Conservation (phyloP, 2,797 vertebrate species). For the Propithecus perrieri region DNA sequence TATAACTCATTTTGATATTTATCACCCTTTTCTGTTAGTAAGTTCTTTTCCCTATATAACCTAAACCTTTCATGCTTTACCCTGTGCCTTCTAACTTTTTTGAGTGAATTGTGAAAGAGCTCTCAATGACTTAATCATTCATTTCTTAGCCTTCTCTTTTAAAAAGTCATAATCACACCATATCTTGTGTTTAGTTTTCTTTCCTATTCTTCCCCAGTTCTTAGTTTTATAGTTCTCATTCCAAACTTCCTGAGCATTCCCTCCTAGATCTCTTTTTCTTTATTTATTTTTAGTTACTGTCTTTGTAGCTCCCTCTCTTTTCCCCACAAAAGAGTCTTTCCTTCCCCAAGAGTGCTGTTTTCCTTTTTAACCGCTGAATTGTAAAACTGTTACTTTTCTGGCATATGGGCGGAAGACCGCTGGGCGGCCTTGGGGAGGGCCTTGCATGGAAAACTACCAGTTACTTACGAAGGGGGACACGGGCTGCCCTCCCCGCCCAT, state of each 20-base stretch:
- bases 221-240: neutral
- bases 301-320: neutral
- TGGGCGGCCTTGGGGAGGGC: neutral
- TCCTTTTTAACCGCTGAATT: neutral
- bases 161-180: neutral
- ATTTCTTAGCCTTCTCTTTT: neutral
- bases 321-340: neutral
- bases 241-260: neutral
- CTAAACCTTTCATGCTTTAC: neutral
- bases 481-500: neutral
- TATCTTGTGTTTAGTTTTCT: neutral
- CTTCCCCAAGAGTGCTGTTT: neutral
- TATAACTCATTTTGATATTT: slow-evolving; percentile 9
- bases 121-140: neutral
- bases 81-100: neutral
- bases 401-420: neutral
- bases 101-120: neutral
- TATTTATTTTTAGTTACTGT: neutral
- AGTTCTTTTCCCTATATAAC: neutral
- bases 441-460: slow-evolving; percentile 45
- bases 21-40: neutral
- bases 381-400: neutral
- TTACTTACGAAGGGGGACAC: neutral
- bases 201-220: neutral
- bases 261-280: neutral